Conservation (phyloP, 2,113 vertebrate species). For the Cryptotis parvus region DNA sequence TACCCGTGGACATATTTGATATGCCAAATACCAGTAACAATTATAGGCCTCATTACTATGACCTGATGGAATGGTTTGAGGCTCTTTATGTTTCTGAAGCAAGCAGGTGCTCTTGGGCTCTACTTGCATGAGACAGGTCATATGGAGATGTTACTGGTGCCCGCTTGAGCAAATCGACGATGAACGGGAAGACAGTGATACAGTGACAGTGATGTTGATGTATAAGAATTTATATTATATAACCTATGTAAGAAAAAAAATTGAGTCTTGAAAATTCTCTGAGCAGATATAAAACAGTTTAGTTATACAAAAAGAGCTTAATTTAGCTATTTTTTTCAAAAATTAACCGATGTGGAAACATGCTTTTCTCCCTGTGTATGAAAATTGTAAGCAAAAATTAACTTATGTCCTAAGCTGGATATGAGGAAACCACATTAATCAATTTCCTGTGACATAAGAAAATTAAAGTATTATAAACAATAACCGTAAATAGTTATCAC, state of each 20-base stretch:
- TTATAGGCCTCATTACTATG: too few species aligned
- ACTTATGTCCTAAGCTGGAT: neutral
- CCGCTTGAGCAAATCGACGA: too few species aligned
- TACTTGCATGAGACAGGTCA: too few species aligned
- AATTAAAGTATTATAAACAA: neutral
- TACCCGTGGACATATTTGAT: too few species aligned
- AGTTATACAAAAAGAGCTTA: neutral
- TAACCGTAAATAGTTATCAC: neutral
- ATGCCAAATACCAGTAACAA: too few species aligned
- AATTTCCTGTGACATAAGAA: neutral
- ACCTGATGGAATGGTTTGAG: too few species aligned
- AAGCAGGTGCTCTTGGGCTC: too few species aligned
- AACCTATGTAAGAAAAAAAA: neutral
- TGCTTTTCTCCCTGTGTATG: neutral
- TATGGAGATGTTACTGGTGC: too few species aligned
- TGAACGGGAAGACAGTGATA: too few species aligned
- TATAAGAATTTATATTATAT: neutral
- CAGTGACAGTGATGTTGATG: too few species aligned
- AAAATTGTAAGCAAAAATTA: neutral
- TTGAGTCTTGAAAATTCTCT: neutral
- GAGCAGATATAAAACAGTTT: neutral
- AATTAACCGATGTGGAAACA: neutral
- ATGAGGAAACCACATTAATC: neutral
- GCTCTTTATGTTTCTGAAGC: too few species aligned
- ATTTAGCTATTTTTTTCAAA: neutral